These are phyloP conservation scores for Columba janthina DNA, from an alignment of 2,113 vertebrate species.

Conservation along the genomic window DNA sequence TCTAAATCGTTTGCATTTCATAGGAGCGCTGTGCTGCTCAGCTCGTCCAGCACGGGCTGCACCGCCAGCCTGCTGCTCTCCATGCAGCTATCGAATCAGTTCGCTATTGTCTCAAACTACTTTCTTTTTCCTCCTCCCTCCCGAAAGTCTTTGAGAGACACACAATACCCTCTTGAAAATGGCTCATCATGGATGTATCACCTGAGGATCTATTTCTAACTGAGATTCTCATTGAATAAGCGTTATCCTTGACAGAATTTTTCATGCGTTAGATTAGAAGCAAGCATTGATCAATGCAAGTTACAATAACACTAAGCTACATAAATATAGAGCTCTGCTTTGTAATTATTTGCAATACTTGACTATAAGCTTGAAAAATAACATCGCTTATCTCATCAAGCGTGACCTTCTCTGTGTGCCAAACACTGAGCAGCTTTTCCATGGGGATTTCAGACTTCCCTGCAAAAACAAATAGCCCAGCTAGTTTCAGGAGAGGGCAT, in stretches of 20 bases:
- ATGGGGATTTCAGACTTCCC: background rate
- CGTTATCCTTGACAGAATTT: background rate
- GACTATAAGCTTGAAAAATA: conserved; percentile 8
- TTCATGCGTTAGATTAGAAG: background rate
- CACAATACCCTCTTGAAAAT: background rate
- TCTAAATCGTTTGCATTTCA: background rate
- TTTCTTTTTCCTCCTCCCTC: background rate
- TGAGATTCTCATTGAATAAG: background rate
- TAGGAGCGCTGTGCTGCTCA: background rate
- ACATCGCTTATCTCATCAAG: background rate
- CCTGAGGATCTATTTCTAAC: conserved; percentile 29
- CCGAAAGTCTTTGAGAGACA: background rate
- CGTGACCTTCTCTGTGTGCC: background rate
- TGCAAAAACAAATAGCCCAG: background rate
- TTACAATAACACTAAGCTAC: background rate
- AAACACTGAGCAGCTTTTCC: background rate
- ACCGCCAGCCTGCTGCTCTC: background rate
- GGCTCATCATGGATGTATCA: background rate
- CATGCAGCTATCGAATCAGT: background rate
- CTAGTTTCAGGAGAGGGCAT: background rate
- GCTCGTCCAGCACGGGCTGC: background rate
- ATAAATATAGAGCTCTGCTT: background rate
- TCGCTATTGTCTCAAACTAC: background rate
- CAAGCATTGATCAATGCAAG: background rate
- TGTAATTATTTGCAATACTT: conserved; percentile 19